Conservation (phyloP, 1,140 invertebrate genomes). For the Lysiphlebus fabarum region DNA sequence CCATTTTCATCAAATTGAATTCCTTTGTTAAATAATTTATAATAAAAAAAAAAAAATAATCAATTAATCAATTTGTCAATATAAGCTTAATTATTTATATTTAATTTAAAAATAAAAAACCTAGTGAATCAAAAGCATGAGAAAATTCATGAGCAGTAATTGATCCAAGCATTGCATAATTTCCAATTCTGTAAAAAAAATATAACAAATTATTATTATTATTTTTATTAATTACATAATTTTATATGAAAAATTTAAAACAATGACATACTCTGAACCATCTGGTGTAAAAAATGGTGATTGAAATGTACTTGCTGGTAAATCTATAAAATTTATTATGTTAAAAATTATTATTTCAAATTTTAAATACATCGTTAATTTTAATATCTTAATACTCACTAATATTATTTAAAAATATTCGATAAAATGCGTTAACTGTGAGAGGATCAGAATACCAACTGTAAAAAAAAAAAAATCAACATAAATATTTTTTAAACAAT, state of each 20-base stretch:
- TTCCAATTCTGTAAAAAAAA: constrained; percentile 60
- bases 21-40: too few relatives aligned
- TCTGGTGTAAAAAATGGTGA: constrained; percentile 59
- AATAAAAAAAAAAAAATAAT: constrained; percentile 1
- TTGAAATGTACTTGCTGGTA: constrained; percentile 67
- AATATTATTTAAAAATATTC: constrained; percentile 66
- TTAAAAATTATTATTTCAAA: constrained; percentile 7
- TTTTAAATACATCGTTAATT: constrained; percentile 6
- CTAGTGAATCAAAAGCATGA: constrained; percentile 59
- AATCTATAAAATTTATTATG: constrained; percentile 54
- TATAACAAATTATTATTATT: background rate
- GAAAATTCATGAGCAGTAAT: constrained; percentile 63
- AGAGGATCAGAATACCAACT: constrained; percentile 65
- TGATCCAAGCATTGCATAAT: constrained; percentile 60
- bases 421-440: constrained; percentile 68
- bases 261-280: constrained; percentile 25
- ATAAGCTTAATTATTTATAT: constrained; percentile 40
- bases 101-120: constrained; percentile 34
- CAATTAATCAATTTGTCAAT: constrained; percentile 11
- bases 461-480: background rate
- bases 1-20: constrained; percentile 59
- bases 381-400: constrained; percentile 18
- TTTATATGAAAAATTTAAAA: background rate
- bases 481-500: constrained; percentile 44
- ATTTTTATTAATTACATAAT: background rate